A percentile compares a stretch with the other conserved stretches of the same genome.
Evolutionary conservation across 2,888 invertebrate genomes (phyloP).

Genomic region (Scaptomyza flava): DNA sequence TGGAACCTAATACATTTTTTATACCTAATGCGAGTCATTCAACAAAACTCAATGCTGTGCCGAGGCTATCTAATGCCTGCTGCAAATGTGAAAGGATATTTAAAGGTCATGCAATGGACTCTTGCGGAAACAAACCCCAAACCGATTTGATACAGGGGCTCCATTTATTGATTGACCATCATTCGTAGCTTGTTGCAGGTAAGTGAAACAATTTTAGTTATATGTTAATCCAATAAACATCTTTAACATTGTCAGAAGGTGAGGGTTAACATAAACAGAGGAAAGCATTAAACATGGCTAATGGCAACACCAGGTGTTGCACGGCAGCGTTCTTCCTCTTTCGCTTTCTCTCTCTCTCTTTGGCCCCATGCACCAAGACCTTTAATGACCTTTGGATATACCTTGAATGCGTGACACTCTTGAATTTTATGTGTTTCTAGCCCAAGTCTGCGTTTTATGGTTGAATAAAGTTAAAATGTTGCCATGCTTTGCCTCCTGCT

Average conservation of each 20-base stretch:
- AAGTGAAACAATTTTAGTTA: constrained; percentile 63
- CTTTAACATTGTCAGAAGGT: constrained; percentile 37
- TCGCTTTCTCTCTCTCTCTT: too few relatives aligned
- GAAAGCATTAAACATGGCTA: constrained; percentile 52
- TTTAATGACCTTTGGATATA: constrained; percentile 72
- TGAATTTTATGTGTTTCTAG: constrained; percentile 63
- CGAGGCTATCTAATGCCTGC: constrained; percentile 22
- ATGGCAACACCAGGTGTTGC: constrained; percentile 59
- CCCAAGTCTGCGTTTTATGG: constrained; percentile 52
- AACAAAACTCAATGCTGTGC: constrained; percentile 40
- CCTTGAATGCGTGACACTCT: constrained; percentile 60
- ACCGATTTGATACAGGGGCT: constrained; percentile 36
- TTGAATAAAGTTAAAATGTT: constrained; percentile 53
- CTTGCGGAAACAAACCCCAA: not conserved
- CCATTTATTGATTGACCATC: constrained; percentile 52
- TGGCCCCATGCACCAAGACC: not conserved
- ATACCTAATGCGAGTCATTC: constrained; percentile 71
- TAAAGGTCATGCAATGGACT: constrained; percentile 65
- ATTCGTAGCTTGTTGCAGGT: constrained; percentile 23
- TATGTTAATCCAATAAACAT: constrained; percentile 48
- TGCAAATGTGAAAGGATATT: constrained; percentile 68
- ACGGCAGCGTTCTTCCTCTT: not conserved
- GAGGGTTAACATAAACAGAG: constrained; percentile 20
- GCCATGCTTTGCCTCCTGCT: constrained; percentile 10
- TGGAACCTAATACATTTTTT: constrained; percentile 68